Evolutionary conservation across 2,113 vertebrate species (phyloP).

Genomic region (Oplegnathus fasciatus): DNA sequence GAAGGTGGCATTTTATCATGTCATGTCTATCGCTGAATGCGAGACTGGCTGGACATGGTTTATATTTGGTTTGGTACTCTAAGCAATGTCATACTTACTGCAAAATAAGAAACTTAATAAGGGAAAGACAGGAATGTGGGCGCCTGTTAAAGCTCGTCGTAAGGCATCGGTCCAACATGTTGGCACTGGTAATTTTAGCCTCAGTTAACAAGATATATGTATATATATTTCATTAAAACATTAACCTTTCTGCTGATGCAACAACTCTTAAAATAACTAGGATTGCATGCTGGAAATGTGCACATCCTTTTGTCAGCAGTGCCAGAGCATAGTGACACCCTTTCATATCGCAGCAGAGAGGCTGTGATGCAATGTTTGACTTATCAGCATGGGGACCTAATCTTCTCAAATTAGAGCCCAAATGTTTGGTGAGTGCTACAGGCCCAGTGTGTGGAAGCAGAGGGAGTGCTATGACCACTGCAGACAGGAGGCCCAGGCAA

Average conservation of each 20-base stretch:
- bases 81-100: slow-evolving; percentile 20
- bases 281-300: slow-evolving; percentile 29
- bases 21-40: slow-evolving; percentile 36
- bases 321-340: slow-evolving; percentile 44
- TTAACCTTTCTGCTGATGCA: slow-evolving; percentile 31
- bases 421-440: slow-evolving; percentile 69
- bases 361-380: slow-evolving; percentile 73
- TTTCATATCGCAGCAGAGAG: slow-evolving; percentile 57
- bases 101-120: slow-evolving; percentile 23
- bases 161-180: slow-evolving; percentile 29
- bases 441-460: slow-evolving; percentile 68
- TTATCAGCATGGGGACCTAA: slow-evolving; percentile 77
- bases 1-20: slow-evolving; percentile 72
- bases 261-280: slow-evolving; percentile 38
- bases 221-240: no score
- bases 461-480: slow-evolving; percentile 66
- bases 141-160: slow-evolving; percentile 35
- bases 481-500: slow-evolving; percentile 78
- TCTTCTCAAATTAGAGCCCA: slow-evolving; percentile 75
- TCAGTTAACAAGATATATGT: slow-evolving; percentile 12
- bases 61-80: slow-evolving; percentile 20
- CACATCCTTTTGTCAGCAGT: slow-evolving; percentile 40
- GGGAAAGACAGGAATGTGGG: slow-evolving; percentile 26
- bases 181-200: slow-evolving; percentile 27
- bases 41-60: background rate